phyloP scores from a whole-genome alignment of 1,140 invertebrate species.

The Papilio glaucus region DNA sequence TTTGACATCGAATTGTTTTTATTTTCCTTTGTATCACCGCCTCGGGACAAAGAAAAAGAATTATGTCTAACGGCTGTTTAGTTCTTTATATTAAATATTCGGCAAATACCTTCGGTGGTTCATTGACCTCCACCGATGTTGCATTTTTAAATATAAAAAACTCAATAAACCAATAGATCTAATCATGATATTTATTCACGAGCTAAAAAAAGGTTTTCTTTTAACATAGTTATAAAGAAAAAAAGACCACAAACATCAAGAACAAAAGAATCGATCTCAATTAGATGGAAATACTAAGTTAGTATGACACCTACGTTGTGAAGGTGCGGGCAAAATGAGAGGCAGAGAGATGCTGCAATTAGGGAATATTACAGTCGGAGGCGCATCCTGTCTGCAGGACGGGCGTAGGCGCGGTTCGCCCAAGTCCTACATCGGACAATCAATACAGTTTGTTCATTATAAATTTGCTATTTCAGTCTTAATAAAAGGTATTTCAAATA shows the following conservation, averaged over 20 bases:
- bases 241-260: neutral
- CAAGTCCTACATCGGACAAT: neutral
- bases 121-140: neutral
- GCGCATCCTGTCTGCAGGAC: constrained; percentile 61
- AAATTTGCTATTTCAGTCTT: neutral
- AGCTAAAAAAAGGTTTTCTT: neutral
- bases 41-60: constrained; percentile 12
- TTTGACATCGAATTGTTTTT: neutral
- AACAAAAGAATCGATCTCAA: constrained; percentile 46
- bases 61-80: constrained; percentile 8
- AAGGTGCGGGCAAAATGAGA: constrained; percentile 61
- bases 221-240: neutral
- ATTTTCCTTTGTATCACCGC: neutral
- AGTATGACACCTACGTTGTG: constrained; percentile 46
- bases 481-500: neutral
- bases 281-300: constrained; percentile 58
- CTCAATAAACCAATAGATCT: neutral
- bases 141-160: constrained; percentile 8
- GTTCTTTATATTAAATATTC: neutral
- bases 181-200: neutral
- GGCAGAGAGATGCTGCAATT: constrained; percentile 57
- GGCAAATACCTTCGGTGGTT: neutral
- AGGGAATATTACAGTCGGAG: constrained; percentile 59
- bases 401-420: constrained; percentile 49
- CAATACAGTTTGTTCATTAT: neutral